These are phyloP conservation scores for Dryobates pubescens DNA, from an alignment of 2,797 vertebrate species.

Conservation along the genomic window DNA sequence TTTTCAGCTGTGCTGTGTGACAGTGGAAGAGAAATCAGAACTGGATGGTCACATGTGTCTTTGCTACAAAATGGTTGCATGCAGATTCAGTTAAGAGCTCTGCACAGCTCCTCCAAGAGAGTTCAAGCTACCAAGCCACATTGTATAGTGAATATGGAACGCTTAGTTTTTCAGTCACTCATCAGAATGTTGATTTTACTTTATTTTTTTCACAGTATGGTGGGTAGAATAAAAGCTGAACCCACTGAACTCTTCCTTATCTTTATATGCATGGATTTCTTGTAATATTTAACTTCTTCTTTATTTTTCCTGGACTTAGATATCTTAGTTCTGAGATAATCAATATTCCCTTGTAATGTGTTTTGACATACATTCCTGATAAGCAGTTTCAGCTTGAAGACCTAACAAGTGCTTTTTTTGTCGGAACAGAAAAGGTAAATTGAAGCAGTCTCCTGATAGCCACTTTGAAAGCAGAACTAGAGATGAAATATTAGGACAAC, in stretches of 20 bases:
- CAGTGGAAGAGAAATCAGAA: background rate
- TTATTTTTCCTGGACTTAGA: background rate
- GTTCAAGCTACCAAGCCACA: background rate
- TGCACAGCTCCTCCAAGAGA: background rate
- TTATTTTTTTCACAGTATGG: background rate
- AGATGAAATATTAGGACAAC: slow-evolving; percentile 1
- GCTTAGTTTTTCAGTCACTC: background rate
- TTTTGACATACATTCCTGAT: background rate
- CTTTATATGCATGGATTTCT: background rate
- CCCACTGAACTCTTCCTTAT: background rate
- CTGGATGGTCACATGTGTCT: background rate
- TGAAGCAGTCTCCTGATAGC: background rate
- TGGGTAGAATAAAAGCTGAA: background rate
- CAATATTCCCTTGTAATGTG: background rate
- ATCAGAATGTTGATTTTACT: background rate
- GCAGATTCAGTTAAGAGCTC: background rate
- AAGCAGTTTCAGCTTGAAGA: background rate
- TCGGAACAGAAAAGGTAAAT: background rate
- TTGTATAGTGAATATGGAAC: background rate
- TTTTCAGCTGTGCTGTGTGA: background rate
- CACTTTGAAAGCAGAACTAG: slow-evolving; percentile 4
- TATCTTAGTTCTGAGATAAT: background rate
- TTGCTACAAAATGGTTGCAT: background rate
- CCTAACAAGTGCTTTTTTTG: slow-evolving; percentile 13
- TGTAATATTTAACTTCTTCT: slow-evolving; percentile 37